phyloP scores from a whole-genome alignment of 2,113 vertebrate genomes.

The Megatriorchis doriae region DNA sequence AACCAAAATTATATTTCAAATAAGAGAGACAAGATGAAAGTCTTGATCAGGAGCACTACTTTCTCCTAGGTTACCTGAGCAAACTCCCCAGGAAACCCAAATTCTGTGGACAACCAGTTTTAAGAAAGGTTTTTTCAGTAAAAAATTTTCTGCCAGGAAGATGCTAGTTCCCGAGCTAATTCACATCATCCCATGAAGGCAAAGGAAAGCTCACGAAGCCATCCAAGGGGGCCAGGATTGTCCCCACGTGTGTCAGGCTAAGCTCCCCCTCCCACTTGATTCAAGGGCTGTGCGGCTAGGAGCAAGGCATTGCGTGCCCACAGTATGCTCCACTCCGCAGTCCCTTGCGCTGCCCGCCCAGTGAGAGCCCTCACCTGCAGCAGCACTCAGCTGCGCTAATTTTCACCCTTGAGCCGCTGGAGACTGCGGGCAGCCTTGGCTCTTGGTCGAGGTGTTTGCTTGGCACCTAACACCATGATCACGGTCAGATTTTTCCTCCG shows the following conservation, averaged over 20 bases:
- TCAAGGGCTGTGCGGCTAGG: neutral
- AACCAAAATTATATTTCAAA: neutral
- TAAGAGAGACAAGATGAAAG: neutral
- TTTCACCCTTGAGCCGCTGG: neutral
- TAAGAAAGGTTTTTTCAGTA: neutral
- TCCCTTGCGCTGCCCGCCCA: neutral
- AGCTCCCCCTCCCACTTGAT: accelerated
- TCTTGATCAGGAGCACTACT: neutral
- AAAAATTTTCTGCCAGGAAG: neutral
- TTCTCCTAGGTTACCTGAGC: neutral
- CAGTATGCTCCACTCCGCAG: accelerated
- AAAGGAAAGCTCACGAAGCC: neutral
- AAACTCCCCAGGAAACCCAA: neutral
- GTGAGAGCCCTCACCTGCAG: neutral
- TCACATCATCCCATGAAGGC: accelerated
- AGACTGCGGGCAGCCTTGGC: neutral
- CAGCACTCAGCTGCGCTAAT: accelerated
- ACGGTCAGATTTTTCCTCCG: neutral
- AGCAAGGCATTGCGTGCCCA: accelerated
- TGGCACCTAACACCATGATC: neutral
- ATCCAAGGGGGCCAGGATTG: neutral
- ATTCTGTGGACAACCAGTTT: neutral
- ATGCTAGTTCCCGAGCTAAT: neutral
- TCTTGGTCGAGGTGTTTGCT: neutral
- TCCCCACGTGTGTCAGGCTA: accelerated